Evolutionary conservation across 1,140 invertebrate species (phyloP), one percentile per base, ranked within the genome.

Genomic region (Pogonognathellus flavescens): DNA sequence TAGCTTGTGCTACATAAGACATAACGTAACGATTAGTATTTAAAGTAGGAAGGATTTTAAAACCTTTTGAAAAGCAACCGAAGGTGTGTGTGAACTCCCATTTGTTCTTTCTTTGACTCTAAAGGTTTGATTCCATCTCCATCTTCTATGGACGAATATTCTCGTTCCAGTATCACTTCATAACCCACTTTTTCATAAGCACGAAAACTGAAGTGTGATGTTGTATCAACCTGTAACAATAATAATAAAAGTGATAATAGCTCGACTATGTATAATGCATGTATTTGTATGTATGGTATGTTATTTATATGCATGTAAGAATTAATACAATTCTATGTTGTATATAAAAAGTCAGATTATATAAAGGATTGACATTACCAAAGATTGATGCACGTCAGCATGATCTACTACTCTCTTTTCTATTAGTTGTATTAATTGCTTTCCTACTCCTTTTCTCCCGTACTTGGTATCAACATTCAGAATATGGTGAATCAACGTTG

Each of bases 371-470:
- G n/a, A n/a, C n/a, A 9, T 16, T 72, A 76, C 70, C 70, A 49
- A 7, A 49, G 70, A 18, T 8, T n/a, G 18, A 50, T 50, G 70
- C 1, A 76, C n/a, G 25, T 66, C 62, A 1, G 10, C 20, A 31
- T 49, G 4, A n/a, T 76, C 70, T 16, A 49, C n/a, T 3, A 31
- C 70, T 50, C 41, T 41, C 6, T 14, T 49, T 50, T 76, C 70
- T 50, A 18, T n/a, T 18, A n/a, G 31, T 3, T 76, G 22, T 10
- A 76, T 50, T 10, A 76, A 50, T 18, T 76, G 70, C 9, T 41
- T 76, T n/a, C 11, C 70, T n/a, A 76, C 49, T 49, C 70, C 70
- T n/a, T 76, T 76, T n/a, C 70, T 31, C 8, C 22, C 70, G 14
- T 76, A 50, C 0, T 18, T 50, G 9, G 1, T 76, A 31, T 76